phyloP scores from a whole-genome alignment of 2,888 invertebrate species.

The Pseudococcus longispinus region DNA sequence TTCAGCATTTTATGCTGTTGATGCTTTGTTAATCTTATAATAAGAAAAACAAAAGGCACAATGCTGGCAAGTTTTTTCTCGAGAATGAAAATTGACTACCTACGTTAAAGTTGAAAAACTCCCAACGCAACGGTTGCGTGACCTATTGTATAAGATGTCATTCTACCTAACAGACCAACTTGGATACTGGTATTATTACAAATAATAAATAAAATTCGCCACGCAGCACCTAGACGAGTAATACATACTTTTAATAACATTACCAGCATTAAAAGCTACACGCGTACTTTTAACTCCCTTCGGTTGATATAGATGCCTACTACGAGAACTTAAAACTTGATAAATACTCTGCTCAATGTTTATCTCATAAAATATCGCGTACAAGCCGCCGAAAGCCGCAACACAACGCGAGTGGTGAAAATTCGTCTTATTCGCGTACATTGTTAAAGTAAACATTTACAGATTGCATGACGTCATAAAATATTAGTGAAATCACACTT shows the following conservation, averaged over 20 bases:
- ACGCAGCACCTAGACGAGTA: background rate
- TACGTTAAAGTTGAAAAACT: too few relatives aligned
- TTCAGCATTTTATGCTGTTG: too few relatives aligned
- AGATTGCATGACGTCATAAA: slow-evolving; percentile 43
- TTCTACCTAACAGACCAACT: too few relatives aligned
- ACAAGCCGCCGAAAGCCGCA: background rate
- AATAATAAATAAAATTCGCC: background rate
- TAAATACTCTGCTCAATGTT: background rate
- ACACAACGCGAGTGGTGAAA: background rate
- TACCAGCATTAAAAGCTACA: background rate
- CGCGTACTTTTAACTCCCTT: background rate
- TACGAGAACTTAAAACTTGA: background rate
- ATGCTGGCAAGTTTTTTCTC: too few relatives aligned
- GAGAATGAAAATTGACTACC: too few relatives aligned
- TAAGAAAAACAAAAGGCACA: too few relatives aligned
- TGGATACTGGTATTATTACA: background rate
- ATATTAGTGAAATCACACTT: slow-evolving; percentile 27
- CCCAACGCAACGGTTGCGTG: too few relatives aligned
- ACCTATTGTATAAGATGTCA: too few relatives aligned
- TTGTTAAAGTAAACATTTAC: slow-evolving; percentile 18
- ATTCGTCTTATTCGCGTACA: background rate
- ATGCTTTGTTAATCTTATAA: too few relatives aligned
- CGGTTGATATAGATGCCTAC: background rate
- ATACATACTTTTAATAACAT: background rate
- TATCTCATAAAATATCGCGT: background rate